These are phyloP conservation scores for Vulpes ferrilata DNA, from an alignment of 2,113 vertebrate genomes.

Conservation along the genomic window DNA sequence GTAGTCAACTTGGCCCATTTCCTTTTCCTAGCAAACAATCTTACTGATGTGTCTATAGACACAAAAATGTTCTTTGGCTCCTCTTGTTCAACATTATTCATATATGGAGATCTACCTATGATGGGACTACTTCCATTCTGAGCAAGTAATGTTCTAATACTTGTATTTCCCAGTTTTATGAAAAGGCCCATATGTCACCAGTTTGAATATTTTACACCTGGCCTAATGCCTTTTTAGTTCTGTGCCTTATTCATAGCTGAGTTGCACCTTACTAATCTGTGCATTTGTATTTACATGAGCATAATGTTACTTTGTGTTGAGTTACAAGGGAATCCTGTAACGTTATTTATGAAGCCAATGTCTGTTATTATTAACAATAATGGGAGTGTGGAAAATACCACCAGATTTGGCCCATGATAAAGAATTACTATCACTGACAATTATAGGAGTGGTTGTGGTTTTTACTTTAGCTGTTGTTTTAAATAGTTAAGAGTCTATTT, in stretches of 20 bases:
- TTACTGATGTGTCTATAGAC: neutral
- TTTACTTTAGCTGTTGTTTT: too few species aligned
- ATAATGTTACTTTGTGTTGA: neutral
- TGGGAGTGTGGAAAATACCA: neutral
- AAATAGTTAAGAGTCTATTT: too few species aligned
- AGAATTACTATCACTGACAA: neutral
- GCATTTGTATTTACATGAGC: neutral
- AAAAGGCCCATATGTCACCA: slow-evolving; percentile 21
- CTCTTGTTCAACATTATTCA: neutral
- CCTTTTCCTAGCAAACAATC: neutral
- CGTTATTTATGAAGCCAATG: neutral
- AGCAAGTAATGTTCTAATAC: slow-evolving; percentile 34
- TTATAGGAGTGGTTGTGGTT: neutral
- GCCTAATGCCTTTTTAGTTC: neutral
- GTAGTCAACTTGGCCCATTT: neutral
- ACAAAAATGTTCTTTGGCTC: neutral
- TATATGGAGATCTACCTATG: neutral
- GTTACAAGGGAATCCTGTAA: neutral
- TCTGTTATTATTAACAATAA: neutral
- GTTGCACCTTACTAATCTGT: neutral
- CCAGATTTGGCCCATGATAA: neutral
- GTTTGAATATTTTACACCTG: slow-evolving; percentile 32
- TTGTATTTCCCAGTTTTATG: slow-evolving; percentile 54
- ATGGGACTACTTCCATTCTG: neutral
- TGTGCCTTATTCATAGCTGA: neutral